These are phyloP conservation scores for Pachyseris speciosa DNA, from an alignment of 64 coral and sea anemone species.

Conservation along the genomic window DNA sequence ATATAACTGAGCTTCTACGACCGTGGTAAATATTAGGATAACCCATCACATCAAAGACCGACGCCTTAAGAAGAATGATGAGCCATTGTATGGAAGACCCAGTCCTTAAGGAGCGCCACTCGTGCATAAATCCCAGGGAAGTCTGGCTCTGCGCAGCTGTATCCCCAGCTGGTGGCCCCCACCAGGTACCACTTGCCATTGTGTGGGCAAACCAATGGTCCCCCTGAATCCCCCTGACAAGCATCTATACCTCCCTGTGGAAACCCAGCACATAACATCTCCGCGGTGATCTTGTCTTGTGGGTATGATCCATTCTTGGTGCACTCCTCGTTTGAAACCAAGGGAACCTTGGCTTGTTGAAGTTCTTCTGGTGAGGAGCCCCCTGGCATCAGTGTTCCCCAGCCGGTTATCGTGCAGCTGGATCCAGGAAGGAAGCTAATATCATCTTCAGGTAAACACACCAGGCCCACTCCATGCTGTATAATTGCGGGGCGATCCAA, in stretches of 20 bases:
- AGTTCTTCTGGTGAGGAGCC: conserved; percentile 61
- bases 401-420: conserved; percentile 78
- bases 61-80: background rate
- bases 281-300: conserved; percentile 17
- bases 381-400: conserved; percentile 63
- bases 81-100: conserved; percentile 68
- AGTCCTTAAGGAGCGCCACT: conserved; percentile 58
- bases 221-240: conserved; percentile 88
- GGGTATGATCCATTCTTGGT: conserved; percentile 82
- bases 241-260: conserved; percentile 72
- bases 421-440: conserved; percentile 65
- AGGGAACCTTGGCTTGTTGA: conserved; percentile 78
- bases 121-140: conserved; percentile 79
- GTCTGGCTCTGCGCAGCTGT: conserved; percentile 69
- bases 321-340: conserved; percentile 71
- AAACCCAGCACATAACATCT: conserved; percentile 84
- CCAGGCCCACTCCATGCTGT: conserved; percentile 1
- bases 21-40: too few species aligned
- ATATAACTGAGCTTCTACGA: too few species aligned
- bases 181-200: conserved; percentile 82
- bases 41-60: background rate
- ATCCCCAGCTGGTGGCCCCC: conserved; percentile 89
- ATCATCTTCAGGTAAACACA: conserved; percentile 64
- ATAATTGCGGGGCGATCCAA: conserved; percentile 57
- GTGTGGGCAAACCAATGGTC: conserved; percentile 82